Conservation (phyloP, 2,797 vertebrate genomes). For the Psittacula derbiana region DNA sequence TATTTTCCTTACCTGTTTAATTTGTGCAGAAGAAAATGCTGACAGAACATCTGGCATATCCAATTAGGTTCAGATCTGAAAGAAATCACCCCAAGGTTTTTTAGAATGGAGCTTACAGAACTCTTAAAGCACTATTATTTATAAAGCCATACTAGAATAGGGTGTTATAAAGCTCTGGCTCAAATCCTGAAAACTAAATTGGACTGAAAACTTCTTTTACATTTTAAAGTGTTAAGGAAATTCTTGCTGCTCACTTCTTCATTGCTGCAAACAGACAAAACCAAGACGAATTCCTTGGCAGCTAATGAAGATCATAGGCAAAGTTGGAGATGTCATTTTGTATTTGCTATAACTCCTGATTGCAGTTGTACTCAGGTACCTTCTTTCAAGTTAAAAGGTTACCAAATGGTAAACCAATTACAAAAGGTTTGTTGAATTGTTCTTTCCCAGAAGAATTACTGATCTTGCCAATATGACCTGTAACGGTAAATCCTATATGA, state of each 20-base stretch:
- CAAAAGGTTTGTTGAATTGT: not conserved
- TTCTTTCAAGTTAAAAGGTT: not conserved
- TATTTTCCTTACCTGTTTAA: not conserved
- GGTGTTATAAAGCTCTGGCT: not conserved
- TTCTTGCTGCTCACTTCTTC: not conserved
- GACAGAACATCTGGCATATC: not conserved
- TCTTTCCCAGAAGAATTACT: not conserved
- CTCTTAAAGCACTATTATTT: not conserved
- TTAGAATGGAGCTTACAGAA: not conserved
- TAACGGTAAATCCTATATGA: not conserved
- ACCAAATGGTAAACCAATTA: not conserved
- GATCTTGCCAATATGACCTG: not conserved
- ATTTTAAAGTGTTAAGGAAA: not conserved
- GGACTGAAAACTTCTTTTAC: not conserved
- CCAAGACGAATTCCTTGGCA: not conserved
- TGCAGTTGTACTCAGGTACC: not conserved
- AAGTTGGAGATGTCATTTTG: not conserved
- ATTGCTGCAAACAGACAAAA: not conserved
- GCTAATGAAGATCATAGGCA: accelerated
- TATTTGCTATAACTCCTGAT: not conserved
- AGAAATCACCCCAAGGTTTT: not conserved
- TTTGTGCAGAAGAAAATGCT: not conserved
- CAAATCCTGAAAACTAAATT: not conserved
- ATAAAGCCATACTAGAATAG: not conserved
- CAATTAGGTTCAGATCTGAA: not conserved